Evolutionary conservation across 1,140 invertebrate species (phyloP), one percentile per base, ranked within the genome.

Genomic region (Tribolium madens): DNA sequence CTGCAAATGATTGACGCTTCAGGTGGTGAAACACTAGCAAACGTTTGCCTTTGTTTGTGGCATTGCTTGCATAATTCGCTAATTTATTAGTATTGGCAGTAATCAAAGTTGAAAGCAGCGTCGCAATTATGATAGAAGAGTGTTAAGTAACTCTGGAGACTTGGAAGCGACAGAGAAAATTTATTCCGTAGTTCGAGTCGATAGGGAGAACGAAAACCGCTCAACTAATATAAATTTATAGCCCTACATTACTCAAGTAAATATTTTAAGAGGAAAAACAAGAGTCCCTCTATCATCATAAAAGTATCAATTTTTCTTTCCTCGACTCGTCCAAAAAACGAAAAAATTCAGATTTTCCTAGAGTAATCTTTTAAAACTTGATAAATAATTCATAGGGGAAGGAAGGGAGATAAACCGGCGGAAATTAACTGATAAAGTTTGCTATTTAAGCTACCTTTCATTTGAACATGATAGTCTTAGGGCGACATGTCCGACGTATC

Each of bases 191-290:
- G 21, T 9, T 64, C 13, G 57, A 31, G 10, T 33, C 57, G 10
- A 33, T 12, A 26, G 52, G 57, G 57, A 31, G 31, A 64, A 64
- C 21, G 26, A 64, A 64, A 64, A 64, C 57, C 57, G 57, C 57
- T 33, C n/a, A 33, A 26, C n/a, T 64, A 33, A 64, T 64, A 64
- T 64, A 64, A 64, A 64, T 64, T 64, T 64, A 64, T 64, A 64
- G 57, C 57, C n/a, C 57, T 1, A 33, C 57, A 64, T 64, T 64
- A 64, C 57, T 64, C 57, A 33, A 26, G 57, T 64, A 64, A 64
- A 64, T 64, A 33, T 64, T 64, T 64, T 33, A 64, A 57, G 17
- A 57, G 52, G 15, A 18, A 18, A 64, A 64, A 64, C 57, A 33
- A 33, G 57, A 64, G 21, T 26, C 18, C 57, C 18, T 17, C 18